Conservation (phyloP, 2,888 invertebrate species). For the Ellobium chinense region DNA sequence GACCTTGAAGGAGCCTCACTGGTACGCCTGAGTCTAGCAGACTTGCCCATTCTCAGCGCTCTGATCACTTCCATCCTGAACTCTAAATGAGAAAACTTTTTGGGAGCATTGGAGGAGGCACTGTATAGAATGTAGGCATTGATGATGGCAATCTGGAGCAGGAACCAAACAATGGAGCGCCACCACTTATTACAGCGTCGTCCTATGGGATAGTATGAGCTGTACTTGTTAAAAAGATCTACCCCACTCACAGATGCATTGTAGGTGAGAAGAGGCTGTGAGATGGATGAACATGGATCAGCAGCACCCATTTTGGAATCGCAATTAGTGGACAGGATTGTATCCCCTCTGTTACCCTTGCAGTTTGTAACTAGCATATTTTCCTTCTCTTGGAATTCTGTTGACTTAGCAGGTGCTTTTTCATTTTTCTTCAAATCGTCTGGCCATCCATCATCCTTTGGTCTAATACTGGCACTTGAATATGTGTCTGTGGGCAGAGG, state of each 20-base stretch:
- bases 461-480: constrained; percentile 26
- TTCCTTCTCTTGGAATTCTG: background rate
- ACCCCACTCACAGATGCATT: constrained; percentile 46
- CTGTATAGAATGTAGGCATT: constrained; percentile 2
- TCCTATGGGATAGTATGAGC: constrained; percentile 42
- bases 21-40: background rate
- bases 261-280: background rate
- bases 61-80: too few species aligned
- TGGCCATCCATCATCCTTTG: constrained; percentile 38
- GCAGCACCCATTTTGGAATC: background rate
- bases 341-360: constrained; percentile 20
- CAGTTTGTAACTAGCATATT: constrained; percentile 16
- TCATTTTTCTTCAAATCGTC: background rate
- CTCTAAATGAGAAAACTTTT: background rate
- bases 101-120: too few species aligned
- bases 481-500: constrained; percentile 28
- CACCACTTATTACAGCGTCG: constrained; percentile 41
- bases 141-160: constrained; percentile 40
- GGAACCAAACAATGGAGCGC: constrained; percentile 38
- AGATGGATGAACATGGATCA: background rate
- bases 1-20: background rate
- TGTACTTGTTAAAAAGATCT: constrained; percentile 38
- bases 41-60: background rate
- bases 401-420: background rate
- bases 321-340: constrained; percentile 6